Evolutionary conservation across 2,797 vertebrate species (phyloP).

Genomic region (Podarcis lilfordi): DNA sequence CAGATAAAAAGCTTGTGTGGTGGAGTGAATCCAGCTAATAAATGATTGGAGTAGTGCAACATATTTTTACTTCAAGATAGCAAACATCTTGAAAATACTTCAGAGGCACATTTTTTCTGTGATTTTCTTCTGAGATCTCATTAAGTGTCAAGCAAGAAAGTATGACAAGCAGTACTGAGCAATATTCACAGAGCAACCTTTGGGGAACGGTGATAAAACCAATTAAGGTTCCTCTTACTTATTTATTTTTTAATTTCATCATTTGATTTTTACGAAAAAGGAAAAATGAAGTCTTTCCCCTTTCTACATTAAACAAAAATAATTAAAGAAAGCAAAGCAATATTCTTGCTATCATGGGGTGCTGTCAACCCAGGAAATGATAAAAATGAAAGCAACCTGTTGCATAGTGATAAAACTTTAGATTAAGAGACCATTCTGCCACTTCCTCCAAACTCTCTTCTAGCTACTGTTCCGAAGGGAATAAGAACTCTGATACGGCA

Average conservation of each 20-base stretch:
- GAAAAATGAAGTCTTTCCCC: background rate
- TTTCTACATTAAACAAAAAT: background rate
- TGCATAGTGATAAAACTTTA: constrained; percentile 25
- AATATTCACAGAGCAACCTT: constrained; percentile 66
- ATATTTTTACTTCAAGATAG: constrained; percentile 74
- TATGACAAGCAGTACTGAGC: constrained; percentile 37
- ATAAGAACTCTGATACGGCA: constrained; percentile 15
- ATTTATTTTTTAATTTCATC: constrained; percentile 41
- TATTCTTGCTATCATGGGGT: background rate
- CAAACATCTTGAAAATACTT: constrained; percentile 80
- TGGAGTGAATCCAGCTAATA: constrained; percentile 85
- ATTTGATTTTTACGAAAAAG: constrained; percentile 58
- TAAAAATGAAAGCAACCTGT: constrained; percentile 18
- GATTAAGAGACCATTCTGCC: constrained; percentile 25
- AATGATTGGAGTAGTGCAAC: constrained; percentile 77
- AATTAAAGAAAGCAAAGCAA: constrained; percentile 13
- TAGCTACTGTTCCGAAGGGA: constrained; percentile 1
- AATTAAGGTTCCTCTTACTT: constrained; percentile 53
- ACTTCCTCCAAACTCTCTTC: constrained; percentile 38
- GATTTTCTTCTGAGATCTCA: constrained; percentile 60
- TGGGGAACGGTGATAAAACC: constrained; percentile 63
- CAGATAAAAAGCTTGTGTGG: constrained; percentile 82
- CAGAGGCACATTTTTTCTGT: constrained; percentile 37
- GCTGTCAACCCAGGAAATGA: constrained; percentile 21
- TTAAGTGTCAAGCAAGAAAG: constrained; percentile 56